phyloP scores from a whole-genome alignment of 1,140 invertebrate genomes.

The Cylas formicarius region DNA sequence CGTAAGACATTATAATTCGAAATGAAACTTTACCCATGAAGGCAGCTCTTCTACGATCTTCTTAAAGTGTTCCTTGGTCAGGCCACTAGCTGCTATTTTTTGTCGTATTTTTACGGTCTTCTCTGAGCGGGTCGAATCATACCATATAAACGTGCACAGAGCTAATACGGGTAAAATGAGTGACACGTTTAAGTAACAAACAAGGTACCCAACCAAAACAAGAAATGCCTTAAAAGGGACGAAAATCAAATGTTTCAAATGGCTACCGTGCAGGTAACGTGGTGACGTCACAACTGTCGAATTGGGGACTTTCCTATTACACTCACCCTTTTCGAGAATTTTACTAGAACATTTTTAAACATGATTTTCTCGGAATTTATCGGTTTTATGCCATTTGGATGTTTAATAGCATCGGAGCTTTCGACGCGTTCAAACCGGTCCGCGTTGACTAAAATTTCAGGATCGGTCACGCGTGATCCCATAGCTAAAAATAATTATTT shows the following conservation, averaged over 20 bases:
- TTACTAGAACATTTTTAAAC: slow-evolving; percentile 8
- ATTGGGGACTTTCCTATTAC: neutral
- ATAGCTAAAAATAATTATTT: no score
- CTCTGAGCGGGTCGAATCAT: slow-evolving; percentile 19
- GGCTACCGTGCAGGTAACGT: no score
- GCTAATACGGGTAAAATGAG: slow-evolving; percentile 20
- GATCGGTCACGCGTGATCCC: no score
- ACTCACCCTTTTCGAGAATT: slow-evolving; percentile 13
- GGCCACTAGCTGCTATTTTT: slow-evolving; percentile 19
- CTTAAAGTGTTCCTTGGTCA: slow-evolving; percentile 21
- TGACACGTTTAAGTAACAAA: slow-evolving; percentile 22
- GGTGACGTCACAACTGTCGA: neutral
- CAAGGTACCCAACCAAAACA: slow-evolving; percentile 24
- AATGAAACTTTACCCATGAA: slow-evolving; percentile 24
- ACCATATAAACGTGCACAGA: slow-evolving; percentile 22
- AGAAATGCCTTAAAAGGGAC: slow-evolving; percentile 18
- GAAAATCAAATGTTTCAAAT: no score
- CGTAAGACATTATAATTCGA: neutral
- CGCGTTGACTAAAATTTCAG: no score
- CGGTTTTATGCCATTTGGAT: no score
- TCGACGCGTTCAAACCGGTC: no score
- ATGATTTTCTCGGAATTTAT: slow-evolving; percentile 5
- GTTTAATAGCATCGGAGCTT: no score
- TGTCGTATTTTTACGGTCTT: slow-evolving; percentile 20
- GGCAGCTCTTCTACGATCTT: slow-evolving; percentile 26